Base-by-base conservation (phyloP, 1,140 invertebrate genomes). In the Ruditapes philippinarum region DNA sequence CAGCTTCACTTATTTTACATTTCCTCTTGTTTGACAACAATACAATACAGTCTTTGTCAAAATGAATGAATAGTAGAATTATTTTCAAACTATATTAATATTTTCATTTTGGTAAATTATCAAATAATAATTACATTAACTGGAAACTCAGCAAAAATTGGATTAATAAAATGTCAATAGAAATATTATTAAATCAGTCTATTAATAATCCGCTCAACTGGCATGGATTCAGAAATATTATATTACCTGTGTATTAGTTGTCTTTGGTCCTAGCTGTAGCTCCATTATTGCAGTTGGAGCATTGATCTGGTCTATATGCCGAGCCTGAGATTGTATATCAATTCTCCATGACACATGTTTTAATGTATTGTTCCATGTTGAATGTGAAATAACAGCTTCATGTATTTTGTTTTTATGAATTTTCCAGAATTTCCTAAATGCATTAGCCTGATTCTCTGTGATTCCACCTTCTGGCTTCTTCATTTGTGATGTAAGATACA, bases 251-350 rank as follows among this genome's bases (percentile, higher is more conserved):
- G 49, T 25, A 70, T 49, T 54, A 49, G 89, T 54, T 87, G 74
- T 78, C 86, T 93, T 70, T 92, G 76, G 40, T 90, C 86, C 88
- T 36, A 95, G 62, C 80, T 95, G 92, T 28, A 95, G 87, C 92
- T 95, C 95, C 91, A 95, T 93, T 36, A 95, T 95, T n/a, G 95
- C 95, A 33, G 93, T 93, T 25, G 95, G 93, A 80, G 92, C 91
- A 81, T 94, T 95, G 25, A 95, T 93, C 78, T 95, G 92, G 40
- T 95, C 94, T 25, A 90, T 91, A 81, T 93, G 90, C 60, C 88
- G 89, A n/a, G 94, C 86, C 78, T 95, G 94, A 81, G 95, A 93
- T 91, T 95, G 93, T 60, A 95, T 85, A 89, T 95, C 95, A 73
- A 95, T 95, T 91, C 95, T 91, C 95, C 95, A 95, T 25, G 92